Evolutionary conservation across 2,797 vertebrate species (phyloP).

Genomic region (Sebastes diploproa): DNA sequence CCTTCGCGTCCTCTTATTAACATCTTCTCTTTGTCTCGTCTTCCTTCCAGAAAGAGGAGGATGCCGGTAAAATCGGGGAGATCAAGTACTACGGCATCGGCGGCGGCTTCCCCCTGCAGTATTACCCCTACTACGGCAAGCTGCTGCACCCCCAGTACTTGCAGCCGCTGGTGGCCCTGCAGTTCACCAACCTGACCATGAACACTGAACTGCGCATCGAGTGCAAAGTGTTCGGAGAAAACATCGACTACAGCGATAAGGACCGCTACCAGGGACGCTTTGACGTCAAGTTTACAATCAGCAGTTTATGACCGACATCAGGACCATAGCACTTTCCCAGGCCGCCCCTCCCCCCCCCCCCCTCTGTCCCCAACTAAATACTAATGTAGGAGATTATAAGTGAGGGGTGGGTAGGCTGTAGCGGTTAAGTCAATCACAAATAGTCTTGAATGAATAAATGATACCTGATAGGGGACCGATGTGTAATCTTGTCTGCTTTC

Average conservation of each 20-base stretch:
- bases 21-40: not conserved
- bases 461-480: slow-evolving; percentile 86
- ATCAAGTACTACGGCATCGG: slow-evolving; percentile 89
- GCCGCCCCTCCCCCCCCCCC: not conserved
- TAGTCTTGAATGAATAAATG: slow-evolving; percentile 85
- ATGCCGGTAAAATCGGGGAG: slow-evolving; percentile 83
- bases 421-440: slow-evolving; percentile 80
- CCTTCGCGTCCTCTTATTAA: no score
- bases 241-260: slow-evolving; percentile 94
- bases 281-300: slow-evolving; percentile 90
- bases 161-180: slow-evolving; percentile 93
- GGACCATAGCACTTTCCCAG: slow-evolving; percentile 66
- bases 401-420: slow-evolving; percentile 31
- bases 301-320: slow-evolving; percentile 88
- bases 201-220: slow-evolving; percentile 90
- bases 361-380: slow-evolving; percentile 47
- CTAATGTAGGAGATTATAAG: slow-evolving; percentile 53
- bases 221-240: slow-evolving; percentile 92
- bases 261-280: slow-evolving; percentile 98
- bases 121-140: slow-evolving; percentile 97
- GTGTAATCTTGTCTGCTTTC: slow-evolving; percentile 88
- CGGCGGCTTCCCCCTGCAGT: slow-evolving; percentile 92
- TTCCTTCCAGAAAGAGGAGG: slow-evolving; percentile 86
- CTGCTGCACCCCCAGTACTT: slow-evolving; percentile 91
- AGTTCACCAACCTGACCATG: slow-evolving; percentile 92